Percentiles rank a stretch among this genome's conserved stretches.
Conservation (phyloP, 2,888 invertebrate species). For the Melieria crassipennis region DNA sequence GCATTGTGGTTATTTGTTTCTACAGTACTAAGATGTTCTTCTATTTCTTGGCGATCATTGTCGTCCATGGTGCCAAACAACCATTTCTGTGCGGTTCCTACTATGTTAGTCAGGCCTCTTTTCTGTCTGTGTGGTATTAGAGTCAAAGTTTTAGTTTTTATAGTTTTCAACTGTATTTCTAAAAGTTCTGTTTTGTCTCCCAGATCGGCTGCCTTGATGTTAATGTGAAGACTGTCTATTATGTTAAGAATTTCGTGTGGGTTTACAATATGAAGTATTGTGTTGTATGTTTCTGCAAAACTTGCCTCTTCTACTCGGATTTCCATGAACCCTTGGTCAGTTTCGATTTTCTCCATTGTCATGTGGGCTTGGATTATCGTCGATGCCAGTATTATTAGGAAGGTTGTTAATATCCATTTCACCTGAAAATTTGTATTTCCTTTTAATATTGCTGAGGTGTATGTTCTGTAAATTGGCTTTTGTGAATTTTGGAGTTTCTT, state of each 20-base stretch:
- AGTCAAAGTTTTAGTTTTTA: neutral
- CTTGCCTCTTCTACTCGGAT: neutral
- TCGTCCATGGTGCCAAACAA: conserved; percentile 9
- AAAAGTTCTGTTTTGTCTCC: neutral
- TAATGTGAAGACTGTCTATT: neutral
- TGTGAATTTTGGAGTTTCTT: neutral
- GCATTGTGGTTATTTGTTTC: conserved; percentile 5
- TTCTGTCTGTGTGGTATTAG: conserved; percentile 6
- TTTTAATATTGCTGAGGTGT: neutral
- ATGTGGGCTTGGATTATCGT: neutral
- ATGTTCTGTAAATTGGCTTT: neutral
- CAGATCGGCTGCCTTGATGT: neutral
- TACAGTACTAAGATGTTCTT: neutral
- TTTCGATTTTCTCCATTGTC: conserved; percentile 14
- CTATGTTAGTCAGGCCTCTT: neutral
- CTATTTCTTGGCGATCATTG: conserved; percentile 5
- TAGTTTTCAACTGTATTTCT: neutral
- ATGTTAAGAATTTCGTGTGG: neutral
- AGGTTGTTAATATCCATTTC: neutral
- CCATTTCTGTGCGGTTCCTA: conserved; percentile 5
- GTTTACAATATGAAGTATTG: conserved; percentile 3
- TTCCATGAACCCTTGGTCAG: neutral
- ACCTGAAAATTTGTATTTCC: conserved; percentile 5
- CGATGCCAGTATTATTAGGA: conserved; percentile 1
- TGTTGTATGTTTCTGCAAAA: neutral